Conservation (phyloP, 2,797 vertebrate species). For the Antennarius maculatus region DNA sequence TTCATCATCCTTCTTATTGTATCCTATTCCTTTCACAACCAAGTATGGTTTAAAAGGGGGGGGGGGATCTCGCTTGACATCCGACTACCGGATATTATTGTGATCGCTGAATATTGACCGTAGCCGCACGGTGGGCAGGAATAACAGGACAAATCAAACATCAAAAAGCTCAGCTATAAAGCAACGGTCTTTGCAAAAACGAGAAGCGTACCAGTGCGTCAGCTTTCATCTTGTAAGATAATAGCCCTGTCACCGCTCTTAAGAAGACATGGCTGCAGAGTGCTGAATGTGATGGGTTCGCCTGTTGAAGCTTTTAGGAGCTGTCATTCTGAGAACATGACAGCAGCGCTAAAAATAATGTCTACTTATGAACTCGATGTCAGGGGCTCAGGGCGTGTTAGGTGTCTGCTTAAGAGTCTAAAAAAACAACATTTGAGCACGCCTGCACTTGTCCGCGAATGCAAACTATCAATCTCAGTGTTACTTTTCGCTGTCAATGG, state of each 20-base stretch:
- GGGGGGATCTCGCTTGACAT: slow-evolving; percentile 60
- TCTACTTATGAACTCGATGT: slow-evolving; percentile 76
- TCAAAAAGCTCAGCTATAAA: slow-evolving; percentile 64
- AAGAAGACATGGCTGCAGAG: slow-evolving; percentile 72
- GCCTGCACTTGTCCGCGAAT: slow-evolving; percentile 18
- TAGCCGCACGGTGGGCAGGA: slow-evolving; percentile 41
- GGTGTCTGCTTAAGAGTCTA: slow-evolving; percentile 77
- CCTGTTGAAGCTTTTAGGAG: slow-evolving; percentile 75
- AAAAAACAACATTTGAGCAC: slow-evolving; percentile 61
- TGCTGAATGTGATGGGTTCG: slow-evolving; percentile 66
- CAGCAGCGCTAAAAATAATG: slow-evolving; percentile 80
- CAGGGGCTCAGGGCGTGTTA: slow-evolving; percentile 69
- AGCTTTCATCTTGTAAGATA: slow-evolving; percentile 80
- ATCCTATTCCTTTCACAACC: slow-evolving; percentile 62
- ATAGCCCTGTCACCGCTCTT: slow-evolving; percentile 70
- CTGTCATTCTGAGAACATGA: slow-evolving; percentile 76
- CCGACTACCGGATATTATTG: slow-evolving; percentile 72
- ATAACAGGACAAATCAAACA: slow-evolving; percentile 72
- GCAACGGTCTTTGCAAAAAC: slow-evolving; percentile 63
- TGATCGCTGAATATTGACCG: slow-evolving; percentile 71
- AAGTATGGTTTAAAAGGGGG: slow-evolving; percentile 55
- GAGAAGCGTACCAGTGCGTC: slow-evolving; percentile 62
- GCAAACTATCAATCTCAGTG: slow-evolving; percentile 64
- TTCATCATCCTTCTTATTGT: slow-evolving; percentile 42
- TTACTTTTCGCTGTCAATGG: slow-evolving; percentile 71